A percentile compares a stretch with the other conserved stretches of the same genome.
Conservation (phyloP, 2,113 vertebrate species). For the Fregetta grallaria region DNA sequence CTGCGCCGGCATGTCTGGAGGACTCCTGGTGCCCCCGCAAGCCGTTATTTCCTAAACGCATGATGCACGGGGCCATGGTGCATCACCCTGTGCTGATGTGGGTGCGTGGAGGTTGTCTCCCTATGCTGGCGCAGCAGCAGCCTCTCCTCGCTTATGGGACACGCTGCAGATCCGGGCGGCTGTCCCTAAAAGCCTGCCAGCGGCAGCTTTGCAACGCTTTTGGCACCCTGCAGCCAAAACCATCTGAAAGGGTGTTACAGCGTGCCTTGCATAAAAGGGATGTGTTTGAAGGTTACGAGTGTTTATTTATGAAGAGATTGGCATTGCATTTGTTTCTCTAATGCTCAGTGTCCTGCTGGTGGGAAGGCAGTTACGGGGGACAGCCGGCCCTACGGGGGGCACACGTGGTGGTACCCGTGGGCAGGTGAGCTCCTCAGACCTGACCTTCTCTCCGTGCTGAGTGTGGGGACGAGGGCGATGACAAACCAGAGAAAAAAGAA, state of each 20-base stretch:
- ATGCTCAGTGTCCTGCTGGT: neutral
- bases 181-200: neutral
- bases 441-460: neutral
- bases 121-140: neutral
- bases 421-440: neutral
- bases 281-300: neutral
- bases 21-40: neutral
- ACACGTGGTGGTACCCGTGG: neutral
- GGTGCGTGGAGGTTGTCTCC: neutral
- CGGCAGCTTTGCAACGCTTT: neutral
- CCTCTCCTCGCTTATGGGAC: neutral
- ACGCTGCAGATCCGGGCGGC: rapidly evolving
- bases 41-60: neutral
- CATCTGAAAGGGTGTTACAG: neutral
- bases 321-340: neutral
- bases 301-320: neutral
- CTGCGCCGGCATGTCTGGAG: neutral
- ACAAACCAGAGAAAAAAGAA: neutral
- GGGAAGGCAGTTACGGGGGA: neutral
- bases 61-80: rapidly evolving
- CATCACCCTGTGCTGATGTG: neutral
- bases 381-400: neutral
- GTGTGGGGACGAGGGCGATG: neutral
- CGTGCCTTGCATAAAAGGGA: neutral
- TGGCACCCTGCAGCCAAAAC: neutral